These are phyloP conservation scores for Micromesistius poutassou DNA, from an alignment of 2,797 vertebrate genomes.

Conservation along the genomic window DNA sequence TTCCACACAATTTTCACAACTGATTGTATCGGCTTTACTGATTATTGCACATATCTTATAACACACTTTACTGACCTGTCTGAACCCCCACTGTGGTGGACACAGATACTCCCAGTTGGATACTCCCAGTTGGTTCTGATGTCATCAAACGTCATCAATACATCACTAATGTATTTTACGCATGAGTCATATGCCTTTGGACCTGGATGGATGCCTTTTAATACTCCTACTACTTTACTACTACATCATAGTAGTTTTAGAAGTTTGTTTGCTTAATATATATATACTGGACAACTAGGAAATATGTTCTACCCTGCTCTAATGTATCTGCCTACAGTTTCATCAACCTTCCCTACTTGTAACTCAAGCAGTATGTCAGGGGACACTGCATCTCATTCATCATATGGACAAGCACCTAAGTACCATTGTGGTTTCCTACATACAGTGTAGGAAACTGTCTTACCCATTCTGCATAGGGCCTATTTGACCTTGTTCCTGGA, in stretches of 20 bases:
- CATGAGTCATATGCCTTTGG: background rate
- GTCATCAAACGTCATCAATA: too few species aligned
- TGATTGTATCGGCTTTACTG: background rate
- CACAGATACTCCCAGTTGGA: background rate
- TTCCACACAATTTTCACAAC: background rate
- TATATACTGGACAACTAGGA: background rate
- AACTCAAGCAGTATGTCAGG: background rate
- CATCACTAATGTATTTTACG: background rate
- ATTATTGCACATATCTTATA: too few species aligned
- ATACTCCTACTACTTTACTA: too few species aligned
- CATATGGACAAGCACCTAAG: background rate
- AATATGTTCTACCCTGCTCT: background rate
- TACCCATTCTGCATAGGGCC: background rate
- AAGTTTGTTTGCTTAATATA: background rate
- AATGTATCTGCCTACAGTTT: background rate
- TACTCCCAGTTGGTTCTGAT: background rate
- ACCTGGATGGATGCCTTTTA: background rate
- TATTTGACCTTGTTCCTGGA: background rate
- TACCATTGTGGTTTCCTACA: background rate
- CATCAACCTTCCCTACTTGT: background rate
- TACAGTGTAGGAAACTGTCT: background rate
- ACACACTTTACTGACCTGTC: background rate
- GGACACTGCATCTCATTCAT: too few species aligned
- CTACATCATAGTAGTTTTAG: too few species aligned
- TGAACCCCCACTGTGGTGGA: background rate